phyloP scores from a whole-genome alignment of 1,140 invertebrate species.

The Stegodyphus mimosarum region DNA sequence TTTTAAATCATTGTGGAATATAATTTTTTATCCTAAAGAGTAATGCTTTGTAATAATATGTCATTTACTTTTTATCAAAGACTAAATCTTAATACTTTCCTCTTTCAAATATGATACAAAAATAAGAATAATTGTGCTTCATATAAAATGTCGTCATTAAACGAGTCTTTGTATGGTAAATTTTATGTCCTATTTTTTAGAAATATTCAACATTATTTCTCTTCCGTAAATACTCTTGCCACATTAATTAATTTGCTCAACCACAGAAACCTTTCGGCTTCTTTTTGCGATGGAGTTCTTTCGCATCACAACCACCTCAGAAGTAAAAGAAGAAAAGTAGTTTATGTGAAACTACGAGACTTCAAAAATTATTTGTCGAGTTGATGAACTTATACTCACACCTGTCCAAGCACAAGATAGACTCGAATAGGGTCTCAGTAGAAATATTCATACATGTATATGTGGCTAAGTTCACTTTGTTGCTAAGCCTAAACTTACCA shows the following conservation, averaged over 20 bases:
- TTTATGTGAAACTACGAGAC: slow-evolving; percentile 35
- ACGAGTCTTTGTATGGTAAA: too few species aligned
- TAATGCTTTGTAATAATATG: too few species aligned
- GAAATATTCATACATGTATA: slow-evolving; percentile 57
- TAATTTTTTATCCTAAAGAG: too few species aligned
- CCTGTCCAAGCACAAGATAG: slow-evolving; percentile 61
- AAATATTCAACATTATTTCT: too few species aligned
- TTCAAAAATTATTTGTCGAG: slow-evolving; percentile 50
- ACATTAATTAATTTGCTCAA: too few species aligned
- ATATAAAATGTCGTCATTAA: too few species aligned
- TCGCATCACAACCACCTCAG: slow-evolving; percentile 1
- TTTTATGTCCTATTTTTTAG: too few species aligned
- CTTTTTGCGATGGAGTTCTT: slow-evolving; percentile 16
- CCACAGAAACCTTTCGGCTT: background rate
- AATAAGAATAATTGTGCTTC: too few species aligned
- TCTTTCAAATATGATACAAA: too few species aligned
- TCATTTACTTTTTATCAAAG: too few species aligned
- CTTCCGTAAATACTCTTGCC: background rate
- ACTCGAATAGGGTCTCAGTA: slow-evolving; percentile 54
- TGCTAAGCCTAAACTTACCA: slow-evolving; percentile 60
- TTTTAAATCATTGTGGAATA: too few species aligned
- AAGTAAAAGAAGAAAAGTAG: slow-evolving; percentile 2
- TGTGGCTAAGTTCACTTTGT: slow-evolving; percentile 60
- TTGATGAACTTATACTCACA: slow-evolving; percentile 57
- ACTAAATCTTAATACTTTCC: too few species aligned